Evolutionary conservation across 2,797 vertebrate species (phyloP).

Genomic region (Linurgus olivaceus): DNA sequence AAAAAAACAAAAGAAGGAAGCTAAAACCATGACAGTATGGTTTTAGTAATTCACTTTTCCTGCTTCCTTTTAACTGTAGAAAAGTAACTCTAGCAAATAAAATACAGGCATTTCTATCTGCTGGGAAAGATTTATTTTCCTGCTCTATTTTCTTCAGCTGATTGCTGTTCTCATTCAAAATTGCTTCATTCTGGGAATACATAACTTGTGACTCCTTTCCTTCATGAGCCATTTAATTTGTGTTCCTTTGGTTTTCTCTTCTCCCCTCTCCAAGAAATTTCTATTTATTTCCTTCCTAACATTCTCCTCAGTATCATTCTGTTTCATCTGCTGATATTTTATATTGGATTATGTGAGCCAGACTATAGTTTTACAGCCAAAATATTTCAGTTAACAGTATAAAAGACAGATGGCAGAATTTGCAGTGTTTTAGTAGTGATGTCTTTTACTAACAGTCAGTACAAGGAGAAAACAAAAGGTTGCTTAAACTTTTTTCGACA

Average conservation of each 20-base stretch:
- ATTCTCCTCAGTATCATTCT: background rate
- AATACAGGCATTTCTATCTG: background rate
- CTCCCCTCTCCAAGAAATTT: background rate
- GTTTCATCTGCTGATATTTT: background rate
- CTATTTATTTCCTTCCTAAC: background rate
- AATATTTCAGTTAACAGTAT: background rate
- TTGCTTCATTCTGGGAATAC: background rate
- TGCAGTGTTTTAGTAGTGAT: background rate
- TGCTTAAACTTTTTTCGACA: background rate
- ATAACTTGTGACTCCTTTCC: background rate
- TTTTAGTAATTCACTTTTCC: background rate
- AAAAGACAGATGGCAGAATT: conserved; percentile 19
- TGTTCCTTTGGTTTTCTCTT: background rate
- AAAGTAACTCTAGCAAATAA: background rate
- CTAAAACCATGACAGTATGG: background rate
- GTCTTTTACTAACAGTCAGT: background rate
- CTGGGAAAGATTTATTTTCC: background rate
- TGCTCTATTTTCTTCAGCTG: background rate
- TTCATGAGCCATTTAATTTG: background rate
- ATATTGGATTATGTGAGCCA: background rate
- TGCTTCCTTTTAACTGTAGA: background rate
- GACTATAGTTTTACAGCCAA: background rate
- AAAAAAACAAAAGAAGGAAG: background rate
- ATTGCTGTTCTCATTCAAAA: background rate
- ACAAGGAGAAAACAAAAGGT: background rate